phyloP scores from a whole-genome alignment of 2,797 vertebrate species.

The Pipistrellus nathusii region DNA sequence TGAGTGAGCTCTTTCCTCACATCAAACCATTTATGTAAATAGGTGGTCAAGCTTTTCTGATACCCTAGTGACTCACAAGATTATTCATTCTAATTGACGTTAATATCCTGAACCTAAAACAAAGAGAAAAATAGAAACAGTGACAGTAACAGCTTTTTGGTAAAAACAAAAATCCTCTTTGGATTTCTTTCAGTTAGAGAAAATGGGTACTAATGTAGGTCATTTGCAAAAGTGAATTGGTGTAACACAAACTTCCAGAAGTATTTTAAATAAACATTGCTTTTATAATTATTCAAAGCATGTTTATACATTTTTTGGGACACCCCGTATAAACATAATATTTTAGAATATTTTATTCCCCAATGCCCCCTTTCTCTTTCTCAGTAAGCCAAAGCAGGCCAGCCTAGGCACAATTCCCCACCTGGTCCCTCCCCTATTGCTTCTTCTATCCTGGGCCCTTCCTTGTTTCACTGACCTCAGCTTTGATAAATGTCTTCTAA shows the following conservation, averaged over 20 bases:
- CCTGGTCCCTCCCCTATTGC: background rate
- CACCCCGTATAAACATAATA: no score
- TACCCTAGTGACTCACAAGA: background rate
- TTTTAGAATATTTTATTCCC: background rate
- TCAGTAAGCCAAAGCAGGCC: background rate
- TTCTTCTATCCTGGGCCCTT: background rate
- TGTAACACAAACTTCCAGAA: no score
- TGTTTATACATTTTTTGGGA: no score
- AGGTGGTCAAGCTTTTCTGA: background rate
- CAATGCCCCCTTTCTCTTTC: background rate
- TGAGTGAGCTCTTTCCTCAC: background rate
- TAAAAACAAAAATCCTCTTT: background rate
- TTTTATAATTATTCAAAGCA: no score
- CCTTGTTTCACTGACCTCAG: background rate
- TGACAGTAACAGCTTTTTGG: background rate
- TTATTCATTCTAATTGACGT: slow-evolving; percentile 3
- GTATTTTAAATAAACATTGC: no score
- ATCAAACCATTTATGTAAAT: background rate
- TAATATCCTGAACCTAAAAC: slow-evolving; percentile 21
- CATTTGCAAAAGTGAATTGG: no score
- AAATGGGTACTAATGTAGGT: no score
- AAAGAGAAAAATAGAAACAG: slow-evolving; percentile 7
- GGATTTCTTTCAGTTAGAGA: no score
- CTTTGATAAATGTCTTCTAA: background rate
- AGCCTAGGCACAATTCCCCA: background rate